Base-by-base conservation (phyloP, 2,888 invertebrate species). In the Keiferia lycopersicella region DNA sequence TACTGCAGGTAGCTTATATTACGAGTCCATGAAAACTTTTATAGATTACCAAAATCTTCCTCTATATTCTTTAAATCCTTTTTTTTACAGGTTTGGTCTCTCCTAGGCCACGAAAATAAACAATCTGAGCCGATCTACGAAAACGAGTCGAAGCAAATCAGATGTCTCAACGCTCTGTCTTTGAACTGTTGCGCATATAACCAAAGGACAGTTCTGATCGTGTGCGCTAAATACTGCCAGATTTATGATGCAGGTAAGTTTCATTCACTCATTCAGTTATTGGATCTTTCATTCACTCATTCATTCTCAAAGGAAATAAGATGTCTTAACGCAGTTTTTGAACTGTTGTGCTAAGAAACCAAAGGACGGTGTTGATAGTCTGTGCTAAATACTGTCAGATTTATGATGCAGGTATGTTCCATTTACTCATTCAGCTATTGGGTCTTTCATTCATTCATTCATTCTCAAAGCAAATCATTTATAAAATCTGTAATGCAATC, bases 361-460 rank as follows among this genome's bases (percentile, higher is more conserved):
- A 99, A 79, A 94, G 99, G 61, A 99, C 99, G 0, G 98, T 99
- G 34, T 93, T 99, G 12, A 97, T 99, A 61, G 98, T 99, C 0
- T 98, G 98, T 81, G 96, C 98, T 0, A 98, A 98, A 81, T 98
- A 97, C 84, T 99, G 99, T 95, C 99, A 99, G 94, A 96, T 96
- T 69, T 95, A 95, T 71, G 95, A 95, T 76, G 95, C 95, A 45
- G 95, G 26, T 26, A 26, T 26, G 26, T 26, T 4, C 26, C 6
- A 26, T 26, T 4, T 26, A 6, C n/a, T n/a, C n/a, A n/a, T n/a
- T n/a, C n/a, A n/a, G n/a, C n/a, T n/a, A n/a, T n/a, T n/a, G n/a
- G n/a, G n/a, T n/a, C n/a, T n/a, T n/a, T n/a, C n/a, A n/a, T 14
- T 41, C 41, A 41, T 6, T 41, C 14, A 41, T 41, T 41, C 10